A percentile compares a stretch with the other conserved stretches of the same genome.
phyloP scores from a whole-genome alignment of 2,113 vertebrate genomes.

The Coreoperca whiteheadi region DNA sequence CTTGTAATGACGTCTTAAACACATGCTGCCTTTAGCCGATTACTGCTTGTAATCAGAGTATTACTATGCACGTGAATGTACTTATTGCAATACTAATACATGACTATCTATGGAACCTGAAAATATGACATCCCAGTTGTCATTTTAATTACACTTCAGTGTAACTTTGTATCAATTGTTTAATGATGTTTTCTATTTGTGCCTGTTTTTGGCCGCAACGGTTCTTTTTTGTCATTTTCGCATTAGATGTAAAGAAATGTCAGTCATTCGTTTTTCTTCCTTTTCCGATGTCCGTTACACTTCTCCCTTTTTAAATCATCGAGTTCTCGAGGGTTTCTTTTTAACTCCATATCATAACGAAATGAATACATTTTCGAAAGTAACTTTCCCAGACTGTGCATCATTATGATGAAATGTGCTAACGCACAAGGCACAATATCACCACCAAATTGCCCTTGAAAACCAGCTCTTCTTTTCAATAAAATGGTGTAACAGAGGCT shows the following conservation, averaged over 20 bases:
- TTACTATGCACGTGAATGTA: neutral
- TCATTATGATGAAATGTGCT: slow-evolving; percentile 64
- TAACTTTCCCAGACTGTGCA: slow-evolving; percentile 61
- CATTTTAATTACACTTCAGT: slow-evolving; percentile 23
- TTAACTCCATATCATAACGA: slow-evolving; percentile 51
- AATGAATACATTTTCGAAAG: slow-evolving; percentile 67
- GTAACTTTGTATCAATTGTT: neutral
- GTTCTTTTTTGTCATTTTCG: slow-evolving; percentile 17
- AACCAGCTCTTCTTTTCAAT: slow-evolving; percentile 58
- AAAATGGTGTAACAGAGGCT: slow-evolving; percentile 37
- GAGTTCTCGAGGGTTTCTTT: slow-evolving; percentile 44
- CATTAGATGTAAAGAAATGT: slow-evolving; percentile 43
- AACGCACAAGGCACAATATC: slow-evolving; percentile 52
- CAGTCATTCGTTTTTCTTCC: neutral
- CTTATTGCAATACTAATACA: neutral
- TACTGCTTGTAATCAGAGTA: neutral
- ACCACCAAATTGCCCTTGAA: slow-evolving; percentile 59
- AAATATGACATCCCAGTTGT: neutral
- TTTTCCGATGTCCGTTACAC: slow-evolving; percentile 15
- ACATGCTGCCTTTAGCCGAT: neutral
- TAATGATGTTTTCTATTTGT: slow-evolving; percentile 17
- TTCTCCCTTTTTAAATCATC: slow-evolving; percentile 58
- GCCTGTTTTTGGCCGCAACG: neutral
- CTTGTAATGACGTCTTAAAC: neutral
- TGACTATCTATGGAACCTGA: neutral